Evolutionary conservation across 2,113 vertebrate species (phyloP).

Genomic region (Cercocebus atys): DNA sequence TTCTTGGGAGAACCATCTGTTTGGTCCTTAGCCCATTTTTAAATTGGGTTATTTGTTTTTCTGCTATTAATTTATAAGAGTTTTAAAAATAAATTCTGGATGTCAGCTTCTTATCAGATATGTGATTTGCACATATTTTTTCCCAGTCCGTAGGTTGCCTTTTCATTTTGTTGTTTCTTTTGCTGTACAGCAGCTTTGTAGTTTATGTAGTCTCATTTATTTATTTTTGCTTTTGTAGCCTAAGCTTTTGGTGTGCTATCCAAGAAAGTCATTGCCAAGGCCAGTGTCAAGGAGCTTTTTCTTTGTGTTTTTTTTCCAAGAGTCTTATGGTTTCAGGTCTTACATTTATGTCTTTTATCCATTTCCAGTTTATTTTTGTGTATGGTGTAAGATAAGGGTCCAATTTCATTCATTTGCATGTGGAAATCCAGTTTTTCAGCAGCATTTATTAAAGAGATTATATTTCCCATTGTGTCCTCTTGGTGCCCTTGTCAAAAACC

Average conservation of each 20-base stretch:
- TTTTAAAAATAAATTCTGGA: background rate
- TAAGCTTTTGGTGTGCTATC: background rate
- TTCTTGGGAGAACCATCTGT: background rate
- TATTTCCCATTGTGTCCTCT: background rate
- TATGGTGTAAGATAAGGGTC: background rate
- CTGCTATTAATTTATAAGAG: background rate
- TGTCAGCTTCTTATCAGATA: background rate
- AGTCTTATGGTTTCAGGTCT: background rate
- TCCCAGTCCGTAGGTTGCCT: background rate
- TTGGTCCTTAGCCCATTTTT: background rate
- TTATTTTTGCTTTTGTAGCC: background rate
- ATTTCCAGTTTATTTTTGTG: background rate
- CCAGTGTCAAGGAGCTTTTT: background rate
- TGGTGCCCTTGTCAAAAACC: background rate
- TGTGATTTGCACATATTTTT: background rate
- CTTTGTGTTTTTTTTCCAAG: background rate
- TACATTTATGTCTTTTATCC: background rate
- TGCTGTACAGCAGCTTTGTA: background rate
- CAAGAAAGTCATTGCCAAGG: background rate
- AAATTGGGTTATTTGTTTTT: background rate
- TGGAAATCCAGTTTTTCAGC: background rate
- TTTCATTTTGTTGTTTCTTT: background rate
- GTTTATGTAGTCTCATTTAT: background rate
- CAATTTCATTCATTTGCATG: background rate
- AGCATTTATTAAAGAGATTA: background rate